phyloP scores from a whole-genome alignment of 2,888 invertebrate genomes.

The Ectemnius continuus region DNA sequence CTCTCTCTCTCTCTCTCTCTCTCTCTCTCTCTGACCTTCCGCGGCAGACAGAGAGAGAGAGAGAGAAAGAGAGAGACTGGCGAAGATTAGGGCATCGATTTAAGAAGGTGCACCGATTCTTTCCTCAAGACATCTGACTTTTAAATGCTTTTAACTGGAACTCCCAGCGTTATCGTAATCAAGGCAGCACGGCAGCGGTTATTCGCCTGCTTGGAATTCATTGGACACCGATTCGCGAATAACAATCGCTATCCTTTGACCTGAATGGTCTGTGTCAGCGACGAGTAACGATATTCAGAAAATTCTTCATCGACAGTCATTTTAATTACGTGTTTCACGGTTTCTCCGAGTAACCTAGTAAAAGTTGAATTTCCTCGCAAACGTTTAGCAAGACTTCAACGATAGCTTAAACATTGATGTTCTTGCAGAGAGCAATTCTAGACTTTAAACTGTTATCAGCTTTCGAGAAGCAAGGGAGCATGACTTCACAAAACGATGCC shows the following conservation, averaged over 20 bases:
- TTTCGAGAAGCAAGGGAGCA: background rate
- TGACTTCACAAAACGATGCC: background rate
- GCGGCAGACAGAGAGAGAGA: no score
- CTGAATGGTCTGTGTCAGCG: no score
- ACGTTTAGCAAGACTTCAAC: no score
- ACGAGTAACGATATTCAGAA: no score
- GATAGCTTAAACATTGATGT: background rate
- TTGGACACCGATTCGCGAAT: no score
- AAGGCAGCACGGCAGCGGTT: background rate
- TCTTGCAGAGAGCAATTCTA: background rate
- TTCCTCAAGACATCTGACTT: conserved; percentile 6
- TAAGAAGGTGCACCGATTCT: background rate
- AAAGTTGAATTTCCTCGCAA: no score
- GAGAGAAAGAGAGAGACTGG: background rate
- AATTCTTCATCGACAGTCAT: no score
- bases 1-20: no score
- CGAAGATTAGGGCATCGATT: conserved; percentile 7
- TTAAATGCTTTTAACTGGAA: conserved; percentile 6
- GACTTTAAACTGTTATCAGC: background rate
- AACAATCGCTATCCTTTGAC: no score
- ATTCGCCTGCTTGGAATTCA: background rate
- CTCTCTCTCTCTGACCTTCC: no score
- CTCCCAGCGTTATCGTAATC: background rate
- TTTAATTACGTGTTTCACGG: no score
- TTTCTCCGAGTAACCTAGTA: no score